Evolutionary conservation across 2,888 invertebrate species (phyloP), one percentile per base, ranked within the genome.

Genomic region (Drosophila flavopinicola): DNA sequence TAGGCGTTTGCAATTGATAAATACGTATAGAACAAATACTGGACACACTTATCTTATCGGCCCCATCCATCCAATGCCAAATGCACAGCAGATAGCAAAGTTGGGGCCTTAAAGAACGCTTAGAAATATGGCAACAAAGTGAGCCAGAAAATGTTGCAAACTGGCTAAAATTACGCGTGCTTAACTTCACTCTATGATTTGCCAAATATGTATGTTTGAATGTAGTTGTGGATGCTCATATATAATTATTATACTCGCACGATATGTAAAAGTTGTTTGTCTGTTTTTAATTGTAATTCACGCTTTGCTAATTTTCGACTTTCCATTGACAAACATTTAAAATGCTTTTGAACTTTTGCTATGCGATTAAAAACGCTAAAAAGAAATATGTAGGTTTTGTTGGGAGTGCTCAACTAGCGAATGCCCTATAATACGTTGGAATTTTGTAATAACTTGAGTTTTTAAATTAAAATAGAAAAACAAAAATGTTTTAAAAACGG

Each of bases 271-370:
- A 61, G 66, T 69, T 47, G 41, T 45, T 53, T 48, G 45, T 44
- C 30, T 41, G 44, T 56, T 59, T 72, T 72, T 75, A 73, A 73
- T 75, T 75, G 57, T 60, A 49, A 65, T 70, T 73, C 56, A 76
- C 69, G 74, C 69, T 73, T 75, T 66, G 77, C 69, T 69, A 52
- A 69, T 69, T 76, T 76, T 64, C 60, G 63, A 78, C 85, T 85
- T 80, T 82, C 85, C 83, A 80, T 85, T 80, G 85, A 85, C 85
- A 79, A 79, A 84, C 54, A 71, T 71, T 78, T 77, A 44, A 71
- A 80, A 80, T 64, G 68, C 35, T 61, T 71, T 61, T 67, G 33
- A 84, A 69, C 41, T 25, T 53, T 70, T 48, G 33, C 27, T 57
- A 52, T 11, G 11, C 11, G 54, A 35, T 24, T 45, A 27, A 52